Base-by-base conservation (phyloP, 35 echinoderm and acorn worm genomes). In the Ophioderma brevispina region DNA sequence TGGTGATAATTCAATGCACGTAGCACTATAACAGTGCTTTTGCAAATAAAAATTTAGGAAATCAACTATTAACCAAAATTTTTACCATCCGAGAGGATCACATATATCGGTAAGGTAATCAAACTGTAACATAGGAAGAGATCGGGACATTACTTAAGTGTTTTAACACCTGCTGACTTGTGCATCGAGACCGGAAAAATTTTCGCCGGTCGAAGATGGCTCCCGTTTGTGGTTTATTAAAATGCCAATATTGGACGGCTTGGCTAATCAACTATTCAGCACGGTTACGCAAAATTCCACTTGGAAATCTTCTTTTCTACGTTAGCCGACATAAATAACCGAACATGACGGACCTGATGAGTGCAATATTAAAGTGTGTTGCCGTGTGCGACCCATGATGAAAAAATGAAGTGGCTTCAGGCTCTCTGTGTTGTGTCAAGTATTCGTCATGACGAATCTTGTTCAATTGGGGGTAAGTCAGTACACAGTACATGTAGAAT, bases 281-380 rank as follows among this genome's bases (percentile, higher is more conserved):
- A 52, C 8, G 21, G 8, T 52, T 52, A 52, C 8, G 8, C 46
- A 11, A 52, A 11, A 52, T 52, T 52, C 21, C 21, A 52, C 46
- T 21, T 77, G 76, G 25, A 35, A 31, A 75, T 33, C 30, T 87
- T 76, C 23, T 38, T 39, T 75, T 40, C 23, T 37, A 25, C 64
- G 37, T 30, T 8, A 30, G 55, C 55, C 55, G 78, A 85, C 36
- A 35, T 37, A 77, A 39, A 38, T 19, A 25, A 84, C 40, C 56
- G 33, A 88, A 28, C 28, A 91, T 91, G 89, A 37, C 89, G 1
- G 89, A 91, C 76, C 8, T 17, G 80, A 82, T 0, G 95, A 91
- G 92, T 97, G 95, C 90, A 97, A 94, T 94, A 94, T 97, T 80
- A 97, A 97, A 84, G 95, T 97, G 84, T 91, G 94, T 17, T 97